These are phyloP conservation scores for Enteromius fasciolatus DNA, from an alignment of 2,797 vertebrate species.

Conservation along the genomic window DNA sequence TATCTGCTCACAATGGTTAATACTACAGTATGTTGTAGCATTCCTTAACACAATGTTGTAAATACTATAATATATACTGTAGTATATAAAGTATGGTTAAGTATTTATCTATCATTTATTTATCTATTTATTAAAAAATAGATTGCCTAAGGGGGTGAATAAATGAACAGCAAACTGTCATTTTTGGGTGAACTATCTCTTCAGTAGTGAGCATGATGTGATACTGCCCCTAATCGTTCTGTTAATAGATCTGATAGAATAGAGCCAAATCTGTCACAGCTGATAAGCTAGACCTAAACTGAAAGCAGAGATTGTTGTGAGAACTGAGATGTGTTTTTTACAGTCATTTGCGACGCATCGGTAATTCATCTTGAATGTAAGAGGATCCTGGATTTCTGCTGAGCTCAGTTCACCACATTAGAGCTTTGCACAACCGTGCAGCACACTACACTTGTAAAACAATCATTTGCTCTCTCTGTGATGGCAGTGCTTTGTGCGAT, in stretches of 20 bases:
- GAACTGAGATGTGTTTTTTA: conserved; percentile 31
- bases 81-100: no score
- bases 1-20: no score
- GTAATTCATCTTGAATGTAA: conserved; percentile 52
- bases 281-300: not conserved
- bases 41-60: no score
- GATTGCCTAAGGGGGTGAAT: not conserved
- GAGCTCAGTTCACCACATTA: conserved; percentile 43
- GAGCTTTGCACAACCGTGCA: conserved; percentile 11
- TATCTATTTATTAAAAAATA: no score
- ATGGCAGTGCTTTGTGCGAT: conserved; percentile 51
- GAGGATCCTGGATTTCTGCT: conserved; percentile 32
- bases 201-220: not conserved
- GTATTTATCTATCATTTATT: no score
- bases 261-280: conserved; percentile 1
- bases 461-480: conserved; percentile 41
- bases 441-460: conserved; percentile 29
- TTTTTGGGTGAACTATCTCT: not conserved
- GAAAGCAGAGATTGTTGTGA: conserved; percentile 15
- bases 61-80: no score
- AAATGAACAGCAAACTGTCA: not conserved
- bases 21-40: no score
- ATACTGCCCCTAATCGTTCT: not conserved
- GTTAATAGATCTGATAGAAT: not conserved
- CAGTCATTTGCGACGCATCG: conserved; percentile 17